Evolutionary conservation across 2,797 vertebrate species (phyloP).

Genomic region (Buphagus erythrorhynchus): DNA sequence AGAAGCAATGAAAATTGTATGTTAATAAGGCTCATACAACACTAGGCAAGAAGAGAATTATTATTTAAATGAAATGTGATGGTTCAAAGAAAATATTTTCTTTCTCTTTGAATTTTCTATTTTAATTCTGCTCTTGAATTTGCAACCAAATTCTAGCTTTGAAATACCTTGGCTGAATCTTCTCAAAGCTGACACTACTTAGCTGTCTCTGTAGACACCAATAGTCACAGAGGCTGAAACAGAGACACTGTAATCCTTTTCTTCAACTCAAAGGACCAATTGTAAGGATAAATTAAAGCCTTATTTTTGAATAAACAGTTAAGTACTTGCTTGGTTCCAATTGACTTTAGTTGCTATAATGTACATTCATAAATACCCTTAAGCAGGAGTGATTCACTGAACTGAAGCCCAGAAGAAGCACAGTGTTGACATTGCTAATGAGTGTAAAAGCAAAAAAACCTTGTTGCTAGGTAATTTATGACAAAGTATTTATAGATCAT

Average conservation of each 20-base stretch:
- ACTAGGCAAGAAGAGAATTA: neutral
- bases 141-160: neutral
- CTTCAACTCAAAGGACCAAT: neutral
- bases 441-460: neutral
- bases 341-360: neutral
- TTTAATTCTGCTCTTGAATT: neutral
- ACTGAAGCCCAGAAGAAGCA: neutral
- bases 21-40: neutral
- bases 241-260: neutral
- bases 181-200: neutral
- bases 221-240: neutral
- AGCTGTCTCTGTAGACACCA: neutral
- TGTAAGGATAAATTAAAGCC: neutral
- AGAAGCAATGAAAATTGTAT: neutral
- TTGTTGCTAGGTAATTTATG: neutral
- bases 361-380: neutral
- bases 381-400: neutral
- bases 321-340: neutral
- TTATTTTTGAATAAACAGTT: neutral
- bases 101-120: neutral
- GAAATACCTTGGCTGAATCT: neutral
- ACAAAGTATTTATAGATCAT: neutral
- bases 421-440: neutral
- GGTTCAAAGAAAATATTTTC: neutral
- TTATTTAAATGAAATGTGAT: neutral